Percentiles rank a stretch among this genome's conserved stretches.
phyloP scores from a whole-genome alignment of 30 jellyfish, hydroid and myxozoan genomes.

The Aurelia sp. region DNA sequence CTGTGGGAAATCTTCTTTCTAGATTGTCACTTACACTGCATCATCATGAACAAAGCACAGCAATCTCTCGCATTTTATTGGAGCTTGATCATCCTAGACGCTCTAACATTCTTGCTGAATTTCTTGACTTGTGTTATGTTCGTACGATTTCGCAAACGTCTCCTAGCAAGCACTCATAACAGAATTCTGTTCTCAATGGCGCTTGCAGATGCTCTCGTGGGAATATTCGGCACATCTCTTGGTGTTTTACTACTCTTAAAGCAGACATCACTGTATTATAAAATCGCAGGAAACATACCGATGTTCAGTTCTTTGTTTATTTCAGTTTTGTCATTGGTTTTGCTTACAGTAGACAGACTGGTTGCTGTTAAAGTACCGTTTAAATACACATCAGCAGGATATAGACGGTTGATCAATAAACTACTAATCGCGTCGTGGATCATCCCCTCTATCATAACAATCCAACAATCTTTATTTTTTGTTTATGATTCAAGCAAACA shows the following conservation, averaged over 20 bases:
- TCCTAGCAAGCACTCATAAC: conserved; percentile 57
- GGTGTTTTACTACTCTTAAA: conserved; percentile 49
- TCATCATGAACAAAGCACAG: conserved; percentile 12
- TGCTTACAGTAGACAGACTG: conserved; percentile 54
- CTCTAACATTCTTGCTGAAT: conserved; percentile 35
- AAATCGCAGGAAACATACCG: conserved; percentile 65
- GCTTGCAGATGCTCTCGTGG: conserved; percentile 64
- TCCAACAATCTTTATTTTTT: conserved; percentile 33
- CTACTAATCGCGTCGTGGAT: conserved; percentile 30
- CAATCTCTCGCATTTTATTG: conserved; percentile 47
- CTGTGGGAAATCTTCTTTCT: too few relatives aligned
- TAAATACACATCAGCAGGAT: conserved; percentile 25
- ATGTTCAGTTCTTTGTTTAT: conserved; percentile 61
- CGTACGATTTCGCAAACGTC: conserved; percentile 34
- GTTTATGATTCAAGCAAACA: conserved; percentile 19
- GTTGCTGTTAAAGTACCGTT: conserved; percentile 67
- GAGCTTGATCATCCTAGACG: conserved; percentile 42
- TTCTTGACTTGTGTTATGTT: conserved; percentile 32
- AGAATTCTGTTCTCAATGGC: conserved; percentile 67
- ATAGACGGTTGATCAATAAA: conserved; percentile 36
- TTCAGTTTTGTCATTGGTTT: conserved; percentile 41
- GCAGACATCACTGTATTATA: conserved; percentile 19
- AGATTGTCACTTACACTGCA: too few relatives aligned
- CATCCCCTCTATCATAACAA: conserved; percentile 23
- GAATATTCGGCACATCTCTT: conserved; percentile 34